These are phyloP conservation scores for Heterohyrax brucei DNA, from an alignment of 2,797 vertebrate genomes.

Conservation along the genomic window DNA sequence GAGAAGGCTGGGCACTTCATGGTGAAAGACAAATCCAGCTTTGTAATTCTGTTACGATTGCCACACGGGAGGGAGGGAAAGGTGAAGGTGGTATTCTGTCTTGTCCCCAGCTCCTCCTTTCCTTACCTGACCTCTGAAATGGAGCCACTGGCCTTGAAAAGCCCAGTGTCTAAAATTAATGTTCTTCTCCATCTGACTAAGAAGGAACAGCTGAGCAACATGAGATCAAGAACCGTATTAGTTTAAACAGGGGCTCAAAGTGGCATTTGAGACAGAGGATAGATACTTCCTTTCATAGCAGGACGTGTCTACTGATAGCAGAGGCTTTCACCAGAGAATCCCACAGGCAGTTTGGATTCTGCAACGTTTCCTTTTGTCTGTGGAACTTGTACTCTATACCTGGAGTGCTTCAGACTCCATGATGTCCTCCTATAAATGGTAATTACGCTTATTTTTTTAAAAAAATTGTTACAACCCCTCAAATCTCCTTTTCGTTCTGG, in stretches of 20 bases:
- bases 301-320: conserved; percentile 36
- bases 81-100: conserved; percentile 84
- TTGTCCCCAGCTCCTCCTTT: conserved; percentile 66
- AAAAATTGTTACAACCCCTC: neutral
- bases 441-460: conserved; percentile 63
- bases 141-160: conserved; percentile 81
- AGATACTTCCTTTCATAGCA: conserved; percentile 69
- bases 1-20: neutral
- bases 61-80: conserved; percentile 5
- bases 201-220: conserved; percentile 85
- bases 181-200: conserved; percentile 82
- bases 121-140: conserved; percentile 88
- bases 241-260: conserved; percentile 80
- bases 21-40: neutral
- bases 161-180: conserved; percentile 86
- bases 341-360: neutral
- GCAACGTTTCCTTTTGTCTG: conserved; percentile 7
- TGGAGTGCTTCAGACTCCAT: neutral
- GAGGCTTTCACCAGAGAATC: conserved; percentile 28
- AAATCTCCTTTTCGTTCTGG: neutral
- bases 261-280: conserved; percentile 74
- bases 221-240: conserved; percentile 79
- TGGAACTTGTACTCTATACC: neutral
- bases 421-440: conserved; percentile 79
- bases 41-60: conserved; percentile 14